Evolutionary conservation across 2,113 vertebrate species (phyloP).

Genomic region (Aix galericulata): DNA sequence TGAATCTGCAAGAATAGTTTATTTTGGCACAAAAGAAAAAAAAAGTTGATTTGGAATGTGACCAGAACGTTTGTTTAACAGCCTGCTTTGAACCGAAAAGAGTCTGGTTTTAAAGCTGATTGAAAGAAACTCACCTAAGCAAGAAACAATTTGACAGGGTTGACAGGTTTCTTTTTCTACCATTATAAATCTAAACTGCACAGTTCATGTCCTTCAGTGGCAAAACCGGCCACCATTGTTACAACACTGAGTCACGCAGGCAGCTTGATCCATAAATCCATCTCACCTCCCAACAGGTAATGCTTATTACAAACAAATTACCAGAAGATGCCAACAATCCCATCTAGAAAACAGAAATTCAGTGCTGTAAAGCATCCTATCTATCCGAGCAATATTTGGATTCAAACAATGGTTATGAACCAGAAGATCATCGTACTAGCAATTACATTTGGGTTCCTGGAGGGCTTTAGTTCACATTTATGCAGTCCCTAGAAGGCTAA

Average conservation of each 20-base stretch:
- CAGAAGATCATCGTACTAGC: conserved; percentile 11
- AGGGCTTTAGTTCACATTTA: conserved; percentile 23
- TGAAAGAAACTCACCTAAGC: conserved; percentile 29
- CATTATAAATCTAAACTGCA: not conserved
- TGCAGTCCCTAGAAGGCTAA: conserved; percentile 34
- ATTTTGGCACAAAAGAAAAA: conserved; percentile 39
- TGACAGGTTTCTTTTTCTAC: not conserved
- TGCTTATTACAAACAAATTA: not conserved
- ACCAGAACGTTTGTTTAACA: conserved; percentile 17
- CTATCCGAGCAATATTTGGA: not conserved
- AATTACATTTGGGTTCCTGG: not conserved
- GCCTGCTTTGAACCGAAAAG: conserved; percentile 21
- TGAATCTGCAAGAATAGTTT: conserved; percentile 17
- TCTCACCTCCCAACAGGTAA: not conserved
- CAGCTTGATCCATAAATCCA: not conserved
- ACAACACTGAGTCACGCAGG: not conserved
- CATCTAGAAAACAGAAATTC: not conserved
- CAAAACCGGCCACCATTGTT: not conserved
- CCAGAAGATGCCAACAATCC: not conserved
- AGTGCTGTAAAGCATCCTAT: not conserved
- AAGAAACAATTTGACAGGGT: not conserved
- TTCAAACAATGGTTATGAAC: not conserved
- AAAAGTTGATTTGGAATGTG: not conserved
- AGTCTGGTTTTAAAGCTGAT: not conserved
- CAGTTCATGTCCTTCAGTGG: not conserved